These are phyloP conservation scores for Megaceryle alcyon DNA, from an alignment of 2,797 vertebrate genomes.

Conservation along the genomic window DNA sequence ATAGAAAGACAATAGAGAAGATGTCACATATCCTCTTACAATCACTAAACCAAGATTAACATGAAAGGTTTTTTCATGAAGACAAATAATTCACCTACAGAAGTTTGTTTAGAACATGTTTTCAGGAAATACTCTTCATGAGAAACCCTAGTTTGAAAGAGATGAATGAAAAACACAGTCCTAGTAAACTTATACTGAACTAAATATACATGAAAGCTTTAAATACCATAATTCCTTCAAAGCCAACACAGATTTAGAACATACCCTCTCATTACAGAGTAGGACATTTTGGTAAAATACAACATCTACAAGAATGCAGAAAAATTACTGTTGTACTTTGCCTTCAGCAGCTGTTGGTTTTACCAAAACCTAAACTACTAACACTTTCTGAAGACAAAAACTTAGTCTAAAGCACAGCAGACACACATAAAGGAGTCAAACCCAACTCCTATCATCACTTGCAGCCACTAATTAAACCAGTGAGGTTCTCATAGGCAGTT, in stretches of 20 bases:
- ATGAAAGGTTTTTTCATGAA: background rate
- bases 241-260: background rate
- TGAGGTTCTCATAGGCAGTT: background rate
- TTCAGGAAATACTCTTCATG: background rate
- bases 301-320: background rate
- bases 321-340: background rate
- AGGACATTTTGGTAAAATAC: background rate
- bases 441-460: background rate
- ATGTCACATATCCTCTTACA: background rate
- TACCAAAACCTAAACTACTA: background rate
- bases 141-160: background rate
- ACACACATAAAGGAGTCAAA: fast-evolving
- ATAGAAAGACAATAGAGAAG: background rate
- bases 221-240: background rate
- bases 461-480: background rate
- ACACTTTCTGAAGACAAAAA: background rate
- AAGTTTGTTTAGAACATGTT: background rate
- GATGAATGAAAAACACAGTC: background rate
- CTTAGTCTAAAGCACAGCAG: background rate
- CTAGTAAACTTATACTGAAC: background rate
- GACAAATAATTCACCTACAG: background rate
- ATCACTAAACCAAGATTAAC: background rate
- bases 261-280: background rate
- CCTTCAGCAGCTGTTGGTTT: background rate
- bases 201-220: background rate